Conservation (phyloP, 1,140 invertebrate genomes). For the Philotrypesis tridentata region DNA sequence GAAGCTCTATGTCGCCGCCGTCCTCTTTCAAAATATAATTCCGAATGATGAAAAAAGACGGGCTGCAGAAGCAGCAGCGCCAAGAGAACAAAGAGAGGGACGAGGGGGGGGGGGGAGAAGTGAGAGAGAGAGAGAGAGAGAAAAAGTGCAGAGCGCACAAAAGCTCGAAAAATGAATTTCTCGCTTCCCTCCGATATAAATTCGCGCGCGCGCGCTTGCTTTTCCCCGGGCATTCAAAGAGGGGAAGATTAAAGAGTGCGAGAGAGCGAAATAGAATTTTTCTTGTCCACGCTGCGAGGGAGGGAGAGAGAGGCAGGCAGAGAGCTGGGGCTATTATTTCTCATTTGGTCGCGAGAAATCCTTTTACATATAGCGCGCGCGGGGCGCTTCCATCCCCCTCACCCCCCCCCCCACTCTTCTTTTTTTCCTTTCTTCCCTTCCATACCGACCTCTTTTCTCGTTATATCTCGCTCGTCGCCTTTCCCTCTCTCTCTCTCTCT, state of each 20-base stretch:
- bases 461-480: slow-evolving; percentile 36
- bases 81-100: not conserved
- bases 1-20: not conserved
- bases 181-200: slow-evolving; percentile 39
- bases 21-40: slow-evolving; percentile 29
- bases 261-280: slow-evolving; percentile 51
- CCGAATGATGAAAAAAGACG: slow-evolving; percentile 18
- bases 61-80: not conserved
- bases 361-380: slow-evolving; percentile 52
- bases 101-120: not conserved
- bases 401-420: slow-evolving; percentile 25
- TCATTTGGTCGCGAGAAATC: slow-evolving; percentile 60
- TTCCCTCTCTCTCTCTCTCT: too few species aligned
- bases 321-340: slow-evolving; percentile 59
- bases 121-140: not conserved
- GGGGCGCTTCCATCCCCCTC: too few species aligned
- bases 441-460: slow-evolving; percentile 29
- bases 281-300: slow-evolving; percentile 9
- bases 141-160: not conserved
- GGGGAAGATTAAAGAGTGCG: slow-evolving; percentile 52
- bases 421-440: slow-evolving; percentile 30
- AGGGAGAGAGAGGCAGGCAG: slow-evolving; percentile 11
- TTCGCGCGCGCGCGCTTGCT: slow-evolving; percentile 13
- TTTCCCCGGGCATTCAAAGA: slow-evolving; percentile 29
- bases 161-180: slow-evolving; percentile 43